These are phyloP conservation scores for Drosophila hawaiiensis DNA, from an alignment of 2,888 invertebrate genomes.

Conservation along the genomic window DNA sequence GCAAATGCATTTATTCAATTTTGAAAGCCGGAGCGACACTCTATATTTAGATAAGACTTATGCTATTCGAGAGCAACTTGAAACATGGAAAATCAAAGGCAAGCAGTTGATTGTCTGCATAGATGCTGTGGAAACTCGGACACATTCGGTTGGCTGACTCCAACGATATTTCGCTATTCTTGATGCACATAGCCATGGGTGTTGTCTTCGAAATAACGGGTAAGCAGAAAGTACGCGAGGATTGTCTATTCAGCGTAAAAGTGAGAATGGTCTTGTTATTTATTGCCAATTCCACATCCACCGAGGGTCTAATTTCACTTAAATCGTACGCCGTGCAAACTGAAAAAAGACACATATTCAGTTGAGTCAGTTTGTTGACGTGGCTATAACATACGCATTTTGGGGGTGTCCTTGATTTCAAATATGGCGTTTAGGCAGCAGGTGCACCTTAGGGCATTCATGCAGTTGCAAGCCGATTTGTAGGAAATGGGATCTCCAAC, in stretches of 20 bases:
- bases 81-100: conserved; percentile 61
- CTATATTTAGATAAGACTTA: conserved; percentile 41
- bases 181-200: conserved; percentile 62
- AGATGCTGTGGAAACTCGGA: conserved; percentile 60
- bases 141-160: conserved; percentile 56
- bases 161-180: conserved; percentile 49
- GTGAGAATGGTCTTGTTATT: conserved; percentile 15
- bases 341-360: conserved; percentile 8
- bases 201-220: conserved; percentile 49
- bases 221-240: conserved; percentile 63
- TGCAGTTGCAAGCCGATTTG: conserved; percentile 49
- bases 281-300: conserved; percentile 49
- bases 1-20: conserved; percentile 10
- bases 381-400: conserved; percentile 41
- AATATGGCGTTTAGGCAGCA: conserved; percentile 59
- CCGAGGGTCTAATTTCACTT: conserved; percentile 27
- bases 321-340: conserved; percentile 58
- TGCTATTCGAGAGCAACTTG: conserved; percentile 45
- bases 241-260: conserved; percentile 49
- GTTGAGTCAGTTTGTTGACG: neutral
- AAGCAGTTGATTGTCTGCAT: conserved; percentile 39
- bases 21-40: too few relatives aligned
- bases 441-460: conserved; percentile 46
- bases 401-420: conserved; percentile 30
- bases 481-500: conserved; percentile 29